Evolutionary conservation across 2,888 invertebrate genomes (phyloP).

Genomic region (Ophioninae sp.): DNA sequence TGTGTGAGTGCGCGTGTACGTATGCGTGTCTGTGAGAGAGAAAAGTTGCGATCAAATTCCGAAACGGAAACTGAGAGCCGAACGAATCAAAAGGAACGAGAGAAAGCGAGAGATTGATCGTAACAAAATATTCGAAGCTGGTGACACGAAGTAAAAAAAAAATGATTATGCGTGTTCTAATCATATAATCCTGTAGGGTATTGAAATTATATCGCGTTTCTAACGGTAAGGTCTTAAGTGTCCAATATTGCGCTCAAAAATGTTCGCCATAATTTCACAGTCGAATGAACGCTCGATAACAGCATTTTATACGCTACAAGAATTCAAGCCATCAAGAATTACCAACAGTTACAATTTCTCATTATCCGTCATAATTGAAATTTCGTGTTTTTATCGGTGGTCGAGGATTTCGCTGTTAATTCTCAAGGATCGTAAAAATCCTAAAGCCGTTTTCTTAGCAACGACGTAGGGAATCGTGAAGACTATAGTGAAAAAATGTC

Average conservation of each 20-base stretch:
- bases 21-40: slow-evolving; percentile 13
- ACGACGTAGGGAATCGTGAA: not conserved
- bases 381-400: not conserved
- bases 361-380: not conserved
- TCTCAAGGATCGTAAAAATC: not conserved
- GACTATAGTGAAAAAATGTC: not conserved
- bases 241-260: not conserved
- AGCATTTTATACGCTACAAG: not conserved
- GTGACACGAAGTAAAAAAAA: slow-evolving; percentile 15
- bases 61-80: not conserved
- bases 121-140: slow-evolving; percentile 1
- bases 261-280: not conserved
- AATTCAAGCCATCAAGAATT: not conserved
- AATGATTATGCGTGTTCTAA: slow-evolving; percentile 51
- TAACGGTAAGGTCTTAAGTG: slow-evolving; percentile 3
- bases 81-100: slow-evolving; percentile 26
- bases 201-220: slow-evolving; percentile 27
- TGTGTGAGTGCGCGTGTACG: slow-evolving; percentile 10
- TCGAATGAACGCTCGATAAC: not conserved
- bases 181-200: slow-evolving; percentile 52
- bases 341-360: not conserved
- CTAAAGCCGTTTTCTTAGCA: not conserved
- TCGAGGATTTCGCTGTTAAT: not conserved
- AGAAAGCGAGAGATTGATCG: slow-evolving; percentile 13
- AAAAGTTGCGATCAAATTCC: slow-evolving; percentile 13